Evolutionary conservation across 2,113 vertebrate genomes (phyloP), one percentile per base, ranked within the genome.

Genomic region (Lichenostomus cassidix): DNA sequence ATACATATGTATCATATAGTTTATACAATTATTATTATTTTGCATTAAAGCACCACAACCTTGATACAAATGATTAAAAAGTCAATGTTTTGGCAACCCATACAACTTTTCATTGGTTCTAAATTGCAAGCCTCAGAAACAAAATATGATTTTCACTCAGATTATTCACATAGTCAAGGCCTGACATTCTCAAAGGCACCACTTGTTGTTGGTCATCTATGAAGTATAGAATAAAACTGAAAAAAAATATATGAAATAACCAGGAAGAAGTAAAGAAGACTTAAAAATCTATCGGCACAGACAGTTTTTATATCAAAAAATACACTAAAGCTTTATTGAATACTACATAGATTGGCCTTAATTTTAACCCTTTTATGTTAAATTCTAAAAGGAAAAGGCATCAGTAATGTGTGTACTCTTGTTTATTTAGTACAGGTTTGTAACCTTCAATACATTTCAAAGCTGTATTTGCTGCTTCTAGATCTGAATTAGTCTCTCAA

Each of bases 401-500:
- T 37, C 50, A 58, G 41, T 74, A 79, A 77, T 46, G 1, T 37
- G 28, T 41, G 28, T 25, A 49, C 22, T 63, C 4, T 55, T 84
- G 7, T 79, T 90, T 86, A 52, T 80, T 83, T 88, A 70, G 64
- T 60, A 75, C 7, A 47, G 14, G 15, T 68, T 33, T 27, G n/a
- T 18, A 83, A 33, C 4, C 8, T 69, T 87, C 78, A 65, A 53
- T 87, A 76, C 42, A 59, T 77, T 90, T 76, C 71, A 93, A 86
- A 85, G 68, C 33, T 74, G 21, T 52, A 88, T 93, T 94, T 94
- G 24, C 42, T 74, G 29, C 67, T 91, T 93, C 68, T 74, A 71
- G 29, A 60, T 83, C 52, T 88, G 87, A 95, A 90, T 90, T 92
- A 80, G 63, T 77, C 44, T 94, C 50, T 83, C 85, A 92, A 1